These are phyloP conservation scores for Drosophila simulans DNA, from an alignment of 1,140 invertebrate species.

Conservation along the genomic window DNA sequence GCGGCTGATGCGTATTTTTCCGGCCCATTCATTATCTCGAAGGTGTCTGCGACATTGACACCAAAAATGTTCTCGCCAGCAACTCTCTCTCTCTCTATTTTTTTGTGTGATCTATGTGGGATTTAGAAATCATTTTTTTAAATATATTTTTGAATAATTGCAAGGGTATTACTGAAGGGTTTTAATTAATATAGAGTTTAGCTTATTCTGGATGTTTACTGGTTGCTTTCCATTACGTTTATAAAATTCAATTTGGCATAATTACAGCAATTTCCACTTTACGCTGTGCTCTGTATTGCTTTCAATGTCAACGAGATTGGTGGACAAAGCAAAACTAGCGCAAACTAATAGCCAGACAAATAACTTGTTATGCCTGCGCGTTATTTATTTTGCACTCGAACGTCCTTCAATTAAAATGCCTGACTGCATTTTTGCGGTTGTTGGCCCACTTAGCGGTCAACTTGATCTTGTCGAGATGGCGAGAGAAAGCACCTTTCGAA, in stretches of 20 bases:
- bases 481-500: conserved; percentile 10
- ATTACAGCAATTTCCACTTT: conserved; percentile 1
- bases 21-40: conserved; percentile 19
- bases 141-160: background rate
- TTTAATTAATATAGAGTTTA: too few species aligned
- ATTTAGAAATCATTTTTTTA: background rate
- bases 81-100: conserved; percentile 18
- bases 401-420: conserved; percentile 69
- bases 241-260: background rate
- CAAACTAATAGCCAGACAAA: conserved; percentile 27
- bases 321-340: conserved; percentile 34
- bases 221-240: too few species aligned
- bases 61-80: conserved; percentile 9
- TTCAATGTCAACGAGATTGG: conserved; percentile 55
- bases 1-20: conserved; percentile 14
- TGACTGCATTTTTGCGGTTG: conserved; percentile 49
- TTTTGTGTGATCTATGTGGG: background rate
- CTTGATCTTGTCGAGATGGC: conserved; percentile 3
- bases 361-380: conserved; percentile 25
- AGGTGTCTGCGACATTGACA: conserved; percentile 52
- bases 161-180: too few species aligned
- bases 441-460: conserved; percentile 27
- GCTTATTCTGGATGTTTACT: too few species aligned
- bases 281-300: background rate
- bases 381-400: conserved; percentile 34